These are phyloP conservation scores for Sylvilagus floridanus DNA, from an alignment of 2,797 vertebrate species.

Conservation along the genomic window DNA sequence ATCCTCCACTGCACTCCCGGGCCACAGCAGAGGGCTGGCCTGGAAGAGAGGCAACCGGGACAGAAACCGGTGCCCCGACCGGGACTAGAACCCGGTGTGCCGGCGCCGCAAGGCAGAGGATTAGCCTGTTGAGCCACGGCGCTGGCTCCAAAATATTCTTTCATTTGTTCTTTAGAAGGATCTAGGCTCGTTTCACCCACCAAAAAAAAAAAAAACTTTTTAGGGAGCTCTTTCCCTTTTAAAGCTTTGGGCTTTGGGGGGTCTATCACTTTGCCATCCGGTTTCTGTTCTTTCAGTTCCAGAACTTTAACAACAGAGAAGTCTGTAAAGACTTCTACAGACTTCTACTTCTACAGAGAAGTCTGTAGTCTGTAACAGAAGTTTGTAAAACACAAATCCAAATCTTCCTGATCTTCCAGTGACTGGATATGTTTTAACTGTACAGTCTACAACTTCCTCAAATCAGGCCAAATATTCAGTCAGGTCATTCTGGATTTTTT, in stretches of 20 bases:
- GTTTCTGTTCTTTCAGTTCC: conserved; percentile 91
- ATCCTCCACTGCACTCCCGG: too few relatives aligned
- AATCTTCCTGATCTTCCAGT: conserved; percentile 89
- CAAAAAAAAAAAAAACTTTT: conserved; percentile 86
- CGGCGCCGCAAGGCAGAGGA: too few relatives aligned
- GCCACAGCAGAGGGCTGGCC: too few relatives aligned
- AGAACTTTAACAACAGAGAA: conserved; percentile 88
- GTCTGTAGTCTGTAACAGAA: too few relatives aligned
- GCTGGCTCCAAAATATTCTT: conserved; percentile 90
- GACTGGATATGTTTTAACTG: conserved; percentile 92
- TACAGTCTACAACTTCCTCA: conserved; percentile 91
- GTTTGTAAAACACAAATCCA: conserved; percentile 79
- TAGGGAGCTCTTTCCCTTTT: too few relatives aligned
- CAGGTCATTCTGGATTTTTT: conserved; percentile 92
- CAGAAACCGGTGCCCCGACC: too few relatives aligned
- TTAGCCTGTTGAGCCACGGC: too few relatives aligned
- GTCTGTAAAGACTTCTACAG: too few relatives aligned
- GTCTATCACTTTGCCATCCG: conserved; percentile 92
- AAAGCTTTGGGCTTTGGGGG: conserved; percentile 66
- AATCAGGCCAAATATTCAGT: conserved; percentile 91
- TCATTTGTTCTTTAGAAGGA: conserved; percentile 91
- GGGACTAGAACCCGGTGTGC: too few relatives aligned
- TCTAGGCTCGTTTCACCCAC: conserved; percentile 92
- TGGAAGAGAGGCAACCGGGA: too few relatives aligned
- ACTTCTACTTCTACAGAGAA: too few relatives aligned